Evolutionary conservation across 2,113 vertebrate genomes (phyloP).

Genomic region (Antigone vipio): DNA sequence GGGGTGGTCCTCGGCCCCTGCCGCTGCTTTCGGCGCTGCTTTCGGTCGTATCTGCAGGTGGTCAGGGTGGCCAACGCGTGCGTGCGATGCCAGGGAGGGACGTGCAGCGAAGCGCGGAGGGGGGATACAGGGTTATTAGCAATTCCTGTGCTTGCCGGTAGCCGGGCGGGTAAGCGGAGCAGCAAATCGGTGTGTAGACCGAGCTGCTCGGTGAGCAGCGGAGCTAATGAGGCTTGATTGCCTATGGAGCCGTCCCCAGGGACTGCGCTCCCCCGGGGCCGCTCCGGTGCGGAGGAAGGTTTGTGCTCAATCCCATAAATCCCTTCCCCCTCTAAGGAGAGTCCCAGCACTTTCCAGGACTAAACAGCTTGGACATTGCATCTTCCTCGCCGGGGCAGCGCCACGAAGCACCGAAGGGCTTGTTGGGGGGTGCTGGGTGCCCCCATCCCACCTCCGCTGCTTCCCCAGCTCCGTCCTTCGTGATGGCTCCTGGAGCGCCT

Average conservation of each 20-base stretch:
- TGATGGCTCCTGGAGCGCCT: not conserved
- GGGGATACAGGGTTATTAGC: not conserved
- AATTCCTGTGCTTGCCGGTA: not conserved
- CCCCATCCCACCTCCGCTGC: not conserved
- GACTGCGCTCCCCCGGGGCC: not conserved
- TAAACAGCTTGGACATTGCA: not conserved
- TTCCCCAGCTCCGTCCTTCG: not conserved
- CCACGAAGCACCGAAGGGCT: fast-evolving
- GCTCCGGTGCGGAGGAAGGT: not conserved
- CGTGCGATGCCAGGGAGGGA: not conserved
- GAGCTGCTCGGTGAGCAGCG: not conserved
- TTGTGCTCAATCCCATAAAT: not conserved
- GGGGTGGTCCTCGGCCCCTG: not conserved
- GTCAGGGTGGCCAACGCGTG: fast-evolving
- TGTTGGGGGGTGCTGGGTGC: not conserved
- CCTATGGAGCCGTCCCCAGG: fast-evolving
- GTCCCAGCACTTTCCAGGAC: not conserved
- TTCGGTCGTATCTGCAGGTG: not conserved
- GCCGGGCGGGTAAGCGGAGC: fast-evolving
- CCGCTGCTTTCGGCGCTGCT: not conserved
- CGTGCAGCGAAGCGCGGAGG: fast-evolving
- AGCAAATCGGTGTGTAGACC: not conserved
- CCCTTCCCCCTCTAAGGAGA: not conserved
- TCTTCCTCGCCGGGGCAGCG: fast-evolving
- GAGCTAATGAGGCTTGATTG: not conserved